These are phyloP conservation scores for Microcebus griseorufus DNA, from an alignment of 2,113 vertebrate genomes.

Conservation along the genomic window DNA sequence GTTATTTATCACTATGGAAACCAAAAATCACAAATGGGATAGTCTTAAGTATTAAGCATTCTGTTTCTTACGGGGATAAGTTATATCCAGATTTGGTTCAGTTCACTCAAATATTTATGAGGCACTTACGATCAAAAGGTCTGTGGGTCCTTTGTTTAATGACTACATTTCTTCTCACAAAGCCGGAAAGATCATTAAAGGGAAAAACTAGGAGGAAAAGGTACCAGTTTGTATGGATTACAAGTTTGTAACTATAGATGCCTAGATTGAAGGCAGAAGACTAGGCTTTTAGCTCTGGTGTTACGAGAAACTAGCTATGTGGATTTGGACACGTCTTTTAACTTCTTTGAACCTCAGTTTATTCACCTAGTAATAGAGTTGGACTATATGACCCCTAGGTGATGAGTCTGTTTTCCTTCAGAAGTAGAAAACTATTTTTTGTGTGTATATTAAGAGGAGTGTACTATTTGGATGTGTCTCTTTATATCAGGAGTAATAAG, in stretches of 20 bases:
- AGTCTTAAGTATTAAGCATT: conserved; percentile 42
- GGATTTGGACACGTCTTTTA: not conserved
- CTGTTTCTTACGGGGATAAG: conserved; percentile 44
- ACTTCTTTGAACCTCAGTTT: not conserved
- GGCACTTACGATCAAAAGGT: not conserved
- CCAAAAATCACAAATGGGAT: conserved; percentile 65
- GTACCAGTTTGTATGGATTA: not conserved
- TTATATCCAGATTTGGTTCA: conserved; percentile 16
- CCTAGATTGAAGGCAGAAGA: not conserved
- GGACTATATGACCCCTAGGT: not conserved
- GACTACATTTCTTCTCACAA: conserved; percentile 29
- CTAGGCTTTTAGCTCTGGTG: not conserved
- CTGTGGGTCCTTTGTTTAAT: conserved; percentile 16
- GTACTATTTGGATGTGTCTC: not conserved
- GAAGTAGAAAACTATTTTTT: not conserved
- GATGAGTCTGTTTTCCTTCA: not conserved
- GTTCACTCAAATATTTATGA: conserved; percentile 40
- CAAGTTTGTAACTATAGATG: not conserved
- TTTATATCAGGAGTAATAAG: not conserved
- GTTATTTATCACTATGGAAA: conserved; percentile 74
- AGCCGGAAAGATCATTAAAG: conserved; percentile 4
- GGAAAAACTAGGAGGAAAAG: conserved; percentile 14
- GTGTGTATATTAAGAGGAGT: not conserved
- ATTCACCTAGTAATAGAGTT: not conserved
- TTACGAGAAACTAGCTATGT: not conserved